phyloP scores from a whole-genome alignment of 2,888 invertebrate genomes.

The Pseudococcus viburni region DNA sequence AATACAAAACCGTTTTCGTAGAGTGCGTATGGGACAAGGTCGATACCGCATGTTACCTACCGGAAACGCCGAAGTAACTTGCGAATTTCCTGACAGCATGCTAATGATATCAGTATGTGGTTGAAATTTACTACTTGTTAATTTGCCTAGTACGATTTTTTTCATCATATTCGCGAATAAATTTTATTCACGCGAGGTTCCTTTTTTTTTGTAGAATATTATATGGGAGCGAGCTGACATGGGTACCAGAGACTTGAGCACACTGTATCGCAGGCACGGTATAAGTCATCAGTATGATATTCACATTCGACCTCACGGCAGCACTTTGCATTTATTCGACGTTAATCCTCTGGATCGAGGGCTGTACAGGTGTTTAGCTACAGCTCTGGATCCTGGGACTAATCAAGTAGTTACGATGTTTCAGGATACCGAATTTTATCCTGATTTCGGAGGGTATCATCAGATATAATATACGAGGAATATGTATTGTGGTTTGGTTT shows the following conservation, averaged over 20 bases:
- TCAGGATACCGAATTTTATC: constrained; percentile 70
- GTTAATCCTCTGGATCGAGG: constrained; percentile 69
- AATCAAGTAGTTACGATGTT: constrained; percentile 69
- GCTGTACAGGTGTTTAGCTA: constrained; percentile 70
- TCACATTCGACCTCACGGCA: constrained; percentile 68
- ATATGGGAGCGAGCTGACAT: constrained; percentile 70
- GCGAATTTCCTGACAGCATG: constrained; percentile 69
- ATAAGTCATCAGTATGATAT: constrained; percentile 69
- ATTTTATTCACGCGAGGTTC: neutral
- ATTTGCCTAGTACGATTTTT: constrained; percentile 5
- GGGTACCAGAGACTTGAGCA: constrained; percentile 69
- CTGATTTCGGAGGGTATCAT: constrained; percentile 66
- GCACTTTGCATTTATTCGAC: constrained; percentile 69
- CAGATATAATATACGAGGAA: neutral
- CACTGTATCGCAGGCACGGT: constrained; percentile 69
- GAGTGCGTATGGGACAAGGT: constrained; percentile 69
- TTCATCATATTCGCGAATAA: neutral
- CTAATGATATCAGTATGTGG: constrained; percentile 69
- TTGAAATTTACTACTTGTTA: neutral
- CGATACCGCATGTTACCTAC: constrained; percentile 69
- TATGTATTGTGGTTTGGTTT: neutral
- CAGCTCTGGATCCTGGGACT: constrained; percentile 68
- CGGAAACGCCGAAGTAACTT: constrained; percentile 69
- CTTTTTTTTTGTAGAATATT: constrained; percentile 69
- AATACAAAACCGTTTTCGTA: constrained; percentile 67